Base-by-base conservation (phyloP, 2,797 vertebrate species). In the Liasis olivaceus region DNA sequence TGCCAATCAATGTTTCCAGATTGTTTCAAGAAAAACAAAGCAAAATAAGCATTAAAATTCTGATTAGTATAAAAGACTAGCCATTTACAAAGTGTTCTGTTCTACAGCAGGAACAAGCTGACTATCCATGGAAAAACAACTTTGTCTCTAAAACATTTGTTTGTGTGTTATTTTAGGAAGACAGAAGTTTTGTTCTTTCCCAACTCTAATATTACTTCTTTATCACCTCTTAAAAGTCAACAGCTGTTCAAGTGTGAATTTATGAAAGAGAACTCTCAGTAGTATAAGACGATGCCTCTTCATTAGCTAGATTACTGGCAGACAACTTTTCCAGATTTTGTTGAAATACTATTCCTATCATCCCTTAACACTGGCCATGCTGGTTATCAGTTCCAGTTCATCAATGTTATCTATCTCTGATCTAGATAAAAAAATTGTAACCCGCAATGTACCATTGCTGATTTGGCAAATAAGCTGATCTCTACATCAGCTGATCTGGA, bases 91-190 rank as follows among this genome's bases (percentile, higher is more conserved):
- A 93, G 47, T 64, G 12, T 88, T 92, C 17, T 87, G n/a, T 20
- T 91, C 36, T 85, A 36, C 26, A 20, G 62, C n/a, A 8, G 42
- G n/a, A 89, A 69, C 54, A n/a, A 36, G 28, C 62, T 91, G 92
- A 20, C 62, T n/a, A 22, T 69, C 60, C 88, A 47, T 69, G n/a
- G 60, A 85, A 84, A 54, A 93, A 85, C 26, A 89, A 85, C 59
- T 54, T 69, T 51, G 26, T 69, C 36, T 42, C n/a, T 4, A 31
- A 15, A 42, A 9, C 24, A 31, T 36, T 88, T 36, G 59, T 42
- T 89, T 91, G 86, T 26, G 64, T 84, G 54, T 54, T 85, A 85
- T 91, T 93, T 93, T 85, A 89, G 51, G 87, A 85, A 91, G 69
- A 60, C 12, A 60, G 3, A 47, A 47, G 11, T 88, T 93, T 15